These are phyloP conservation scores for Ceratina japonica DNA, from an alignment of 1,140 invertebrate genomes.

Conservation along the genomic window DNA sequence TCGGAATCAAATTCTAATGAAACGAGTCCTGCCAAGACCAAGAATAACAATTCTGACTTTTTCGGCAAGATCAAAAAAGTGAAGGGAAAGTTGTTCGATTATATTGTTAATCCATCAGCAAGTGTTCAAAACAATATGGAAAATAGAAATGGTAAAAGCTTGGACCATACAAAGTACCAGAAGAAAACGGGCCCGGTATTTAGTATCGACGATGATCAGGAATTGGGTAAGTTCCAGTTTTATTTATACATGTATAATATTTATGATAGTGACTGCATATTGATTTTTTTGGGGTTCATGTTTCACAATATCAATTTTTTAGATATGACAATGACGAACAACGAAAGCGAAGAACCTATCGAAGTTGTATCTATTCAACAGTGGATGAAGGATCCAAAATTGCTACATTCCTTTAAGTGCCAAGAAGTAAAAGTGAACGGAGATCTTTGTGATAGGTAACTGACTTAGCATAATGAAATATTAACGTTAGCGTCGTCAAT, in stretches of 20 bases:
- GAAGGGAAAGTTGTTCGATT: constrained; percentile 95
- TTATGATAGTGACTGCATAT: background rate
- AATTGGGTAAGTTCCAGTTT: constrained; percentile 74
- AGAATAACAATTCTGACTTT: constrained; percentile 82
- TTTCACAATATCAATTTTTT: constrained; percentile 18
- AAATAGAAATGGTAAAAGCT: constrained; percentile 88
- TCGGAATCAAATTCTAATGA: constrained; percentile 77
- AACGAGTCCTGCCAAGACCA: constrained; percentile 71
- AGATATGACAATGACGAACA: constrained; percentile 75
- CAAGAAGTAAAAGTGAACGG: constrained; percentile 94
- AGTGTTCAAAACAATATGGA: constrained; percentile 79
- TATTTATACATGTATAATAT: background rate
- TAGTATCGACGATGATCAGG: constrained; percentile 96
- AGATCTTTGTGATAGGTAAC: constrained; percentile 88
- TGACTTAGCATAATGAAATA: constrained; percentile 16
- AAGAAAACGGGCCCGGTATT: constrained; percentile 95
- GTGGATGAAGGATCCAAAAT: constrained; percentile 91
- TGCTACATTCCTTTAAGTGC: constrained; percentile 93
- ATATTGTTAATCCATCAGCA: constrained; percentile 92
- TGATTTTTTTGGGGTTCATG: background rate
- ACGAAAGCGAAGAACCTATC: constrained; percentile 82
- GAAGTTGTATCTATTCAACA: constrained; percentile 86
- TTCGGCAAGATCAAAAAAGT: constrained; percentile 92
- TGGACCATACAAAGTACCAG: constrained; percentile 91
- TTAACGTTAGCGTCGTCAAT: no score